phyloP scores from a whole-genome alignment of 2,888 invertebrate genomes.

The Orchesellides sinensis region DNA sequence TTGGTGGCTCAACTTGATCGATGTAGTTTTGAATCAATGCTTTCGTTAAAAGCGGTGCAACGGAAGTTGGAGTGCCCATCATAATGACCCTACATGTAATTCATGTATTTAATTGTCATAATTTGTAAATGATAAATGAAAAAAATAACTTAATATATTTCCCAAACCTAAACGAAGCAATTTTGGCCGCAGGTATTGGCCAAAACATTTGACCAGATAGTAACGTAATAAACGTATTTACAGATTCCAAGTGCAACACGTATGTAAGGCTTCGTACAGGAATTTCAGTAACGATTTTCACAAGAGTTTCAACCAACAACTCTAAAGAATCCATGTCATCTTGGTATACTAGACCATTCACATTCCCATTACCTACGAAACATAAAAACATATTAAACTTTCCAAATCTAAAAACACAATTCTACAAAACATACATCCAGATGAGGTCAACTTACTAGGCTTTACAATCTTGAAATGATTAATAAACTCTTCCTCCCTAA shows the following conservation, averaged over 20 bases:
- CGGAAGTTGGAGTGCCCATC: slow-evolving; percentile 84
- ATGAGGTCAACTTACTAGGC: slow-evolving; percentile 62
- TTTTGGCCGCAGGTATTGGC: slow-evolving; percentile 83
- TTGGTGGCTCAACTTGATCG: slow-evolving; percentile 83
- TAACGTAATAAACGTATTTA: slow-evolving; percentile 91
- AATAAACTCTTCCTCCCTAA: slow-evolving; percentile 91
- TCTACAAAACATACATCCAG: too few species aligned
- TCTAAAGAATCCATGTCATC: slow-evolving; percentile 79
- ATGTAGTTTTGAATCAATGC: slow-evolving; percentile 88
- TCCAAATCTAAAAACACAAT: too few species aligned
- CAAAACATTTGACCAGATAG: slow-evolving; percentile 92
- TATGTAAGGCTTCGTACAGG: slow-evolving; percentile 88
- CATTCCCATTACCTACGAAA: slow-evolving; percentile 38
- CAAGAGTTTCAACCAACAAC: slow-evolving; percentile 85
- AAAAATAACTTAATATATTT: background rate
- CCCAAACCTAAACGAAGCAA: slow-evolving; percentile 82
- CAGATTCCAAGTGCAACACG: slow-evolving; percentile 90
- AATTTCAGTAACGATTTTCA: slow-evolving; percentile 88
- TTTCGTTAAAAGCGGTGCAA: slow-evolving; percentile 88
- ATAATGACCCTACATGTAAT: slow-evolving; percentile 78
- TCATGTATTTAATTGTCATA: background rate
- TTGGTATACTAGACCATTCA: background rate
- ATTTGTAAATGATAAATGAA: background rate
- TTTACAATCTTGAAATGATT: slow-evolving; percentile 85
- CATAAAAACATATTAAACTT: background rate